Evolutionary conservation across 2,797 vertebrate species (phyloP).

Genomic region (Micrastur ruficollis): DNA sequence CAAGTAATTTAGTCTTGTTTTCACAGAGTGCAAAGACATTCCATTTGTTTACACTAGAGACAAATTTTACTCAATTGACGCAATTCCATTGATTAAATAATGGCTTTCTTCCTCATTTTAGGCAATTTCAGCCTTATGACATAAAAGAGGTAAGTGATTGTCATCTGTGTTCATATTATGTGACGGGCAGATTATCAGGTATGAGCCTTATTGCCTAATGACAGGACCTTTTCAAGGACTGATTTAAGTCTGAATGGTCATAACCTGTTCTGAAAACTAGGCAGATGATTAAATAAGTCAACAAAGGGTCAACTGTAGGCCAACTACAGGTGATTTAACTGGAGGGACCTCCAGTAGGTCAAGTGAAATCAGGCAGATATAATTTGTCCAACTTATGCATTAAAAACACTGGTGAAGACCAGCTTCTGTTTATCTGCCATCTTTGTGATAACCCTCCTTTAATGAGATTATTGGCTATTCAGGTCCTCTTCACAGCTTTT

Average conservation of each 20-base stretch:
- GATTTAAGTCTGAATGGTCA: slow-evolving; percentile 21
- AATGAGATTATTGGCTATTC: not conserved
- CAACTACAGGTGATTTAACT: slow-evolving; percentile 56
- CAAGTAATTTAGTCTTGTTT: slow-evolving; percentile 83
- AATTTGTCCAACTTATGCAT: not conserved
- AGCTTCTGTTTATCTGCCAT: not conserved
- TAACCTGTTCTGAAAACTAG: slow-evolving; percentile 30
- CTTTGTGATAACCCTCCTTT: not conserved
- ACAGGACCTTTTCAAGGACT: slow-evolving; percentile 33
- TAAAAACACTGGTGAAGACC: not conserved
- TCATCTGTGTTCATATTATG: slow-evolving; percentile 53
- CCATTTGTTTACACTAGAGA: slow-evolving; percentile 85
- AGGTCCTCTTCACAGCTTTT: not conserved
- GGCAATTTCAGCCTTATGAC: slow-evolving; percentile 76
- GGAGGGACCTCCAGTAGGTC: not conserved
- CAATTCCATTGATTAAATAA: slow-evolving; percentile 92
- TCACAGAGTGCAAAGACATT: slow-evolving; percentile 74
- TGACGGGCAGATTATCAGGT: slow-evolving; percentile 58
- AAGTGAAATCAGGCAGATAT: slow-evolving; percentile 9
- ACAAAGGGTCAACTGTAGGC: slow-evolving; percentile 36
- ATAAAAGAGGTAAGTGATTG: slow-evolving; percentile 70
- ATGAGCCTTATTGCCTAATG: not conserved
- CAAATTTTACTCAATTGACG: slow-evolving; percentile 85
- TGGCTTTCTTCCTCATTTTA: slow-evolving; percentile 85
- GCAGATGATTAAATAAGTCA: slow-evolving; percentile 48